Conservation (phyloP, 2,797 vertebrate genomes). For the Urophycis tenuis region DNA sequence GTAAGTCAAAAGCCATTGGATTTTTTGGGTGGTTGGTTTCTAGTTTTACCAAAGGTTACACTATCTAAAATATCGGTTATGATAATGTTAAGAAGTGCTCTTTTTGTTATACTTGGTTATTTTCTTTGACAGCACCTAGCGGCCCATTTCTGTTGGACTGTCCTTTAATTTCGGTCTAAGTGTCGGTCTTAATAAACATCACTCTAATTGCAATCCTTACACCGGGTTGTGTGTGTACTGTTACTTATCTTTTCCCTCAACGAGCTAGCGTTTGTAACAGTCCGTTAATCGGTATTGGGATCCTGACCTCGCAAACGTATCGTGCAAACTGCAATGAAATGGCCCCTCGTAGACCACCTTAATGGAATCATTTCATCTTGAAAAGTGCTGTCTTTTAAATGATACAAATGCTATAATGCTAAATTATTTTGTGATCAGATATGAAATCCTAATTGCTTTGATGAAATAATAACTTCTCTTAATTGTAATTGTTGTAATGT, state of each 20-base stretch:
- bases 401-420: not conserved
- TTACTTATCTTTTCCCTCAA: too few relatives aligned
- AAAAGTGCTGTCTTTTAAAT: not conserved
- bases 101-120: too few relatives aligned
- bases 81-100: too few relatives aligned
- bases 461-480: not conserved
- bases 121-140: too few relatives aligned
- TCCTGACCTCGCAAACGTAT: too few relatives aligned
- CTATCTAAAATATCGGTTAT: not conserved
- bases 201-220: too few relatives aligned
- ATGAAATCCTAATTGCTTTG: not conserved
- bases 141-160: too few relatives aligned
- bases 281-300: too few relatives aligned
- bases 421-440: not conserved
- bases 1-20: conserved; percentile 26
- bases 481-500: not conserved
- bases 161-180: too few relatives aligned
- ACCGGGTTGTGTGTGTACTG: not conserved
- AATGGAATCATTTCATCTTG: not conserved
- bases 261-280: too few relatives aligned
- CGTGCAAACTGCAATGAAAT: too few relatives aligned
- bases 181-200: too few relatives aligned
- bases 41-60: not conserved
- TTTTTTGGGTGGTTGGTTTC: not conserved
- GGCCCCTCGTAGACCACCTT: not conserved